These are phyloP conservation scores for Holotrichia oblita DNA, from an alignment of 1,140 invertebrate species.

Conservation along the genomic window DNA sequence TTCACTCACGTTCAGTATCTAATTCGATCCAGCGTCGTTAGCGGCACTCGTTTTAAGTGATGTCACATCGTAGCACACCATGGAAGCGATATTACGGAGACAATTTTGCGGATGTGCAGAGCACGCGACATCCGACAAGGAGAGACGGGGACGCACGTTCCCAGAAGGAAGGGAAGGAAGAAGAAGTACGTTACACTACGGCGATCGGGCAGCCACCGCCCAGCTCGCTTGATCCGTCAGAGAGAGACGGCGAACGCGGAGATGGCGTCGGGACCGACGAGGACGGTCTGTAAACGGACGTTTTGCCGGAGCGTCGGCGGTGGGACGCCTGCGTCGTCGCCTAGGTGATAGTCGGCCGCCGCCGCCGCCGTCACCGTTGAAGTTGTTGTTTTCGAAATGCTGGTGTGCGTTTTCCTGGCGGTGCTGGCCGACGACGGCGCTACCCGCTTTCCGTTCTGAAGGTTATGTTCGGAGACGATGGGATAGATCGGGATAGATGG, in stretches of 20 bases:
- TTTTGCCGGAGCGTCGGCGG: not conserved
- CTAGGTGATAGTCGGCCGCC: not conserved
- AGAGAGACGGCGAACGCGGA: slow-evolving; percentile 55
- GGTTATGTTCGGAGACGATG: no score
- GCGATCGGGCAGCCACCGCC: slow-evolving; percentile 59
- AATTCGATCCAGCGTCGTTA: no score
- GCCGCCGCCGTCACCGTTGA: not conserved
- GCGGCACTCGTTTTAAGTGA: no score
- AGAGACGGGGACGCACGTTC: not conserved
- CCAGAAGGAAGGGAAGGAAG: slow-evolving; percentile 46
- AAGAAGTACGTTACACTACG: slow-evolving; percentile 25
- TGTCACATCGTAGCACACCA: no score
- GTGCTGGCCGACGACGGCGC: no score
- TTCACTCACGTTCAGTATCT: no score
- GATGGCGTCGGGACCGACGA: not conserved
- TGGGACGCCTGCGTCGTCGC: slow-evolving; percentile 33
- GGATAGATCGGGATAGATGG: no score
- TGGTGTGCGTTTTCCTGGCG: not conserved
- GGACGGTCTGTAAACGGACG: not conserved
- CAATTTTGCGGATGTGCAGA: not conserved
- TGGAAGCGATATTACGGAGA: no score
- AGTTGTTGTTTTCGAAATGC: not conserved
- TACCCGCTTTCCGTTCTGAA: no score
- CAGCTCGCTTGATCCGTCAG: slow-evolving; percentile 59
- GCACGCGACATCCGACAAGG: not conserved